Evolutionary conservation across 2,888 invertebrate genomes (phyloP).

Genomic region (Busseola fusca): DNA sequence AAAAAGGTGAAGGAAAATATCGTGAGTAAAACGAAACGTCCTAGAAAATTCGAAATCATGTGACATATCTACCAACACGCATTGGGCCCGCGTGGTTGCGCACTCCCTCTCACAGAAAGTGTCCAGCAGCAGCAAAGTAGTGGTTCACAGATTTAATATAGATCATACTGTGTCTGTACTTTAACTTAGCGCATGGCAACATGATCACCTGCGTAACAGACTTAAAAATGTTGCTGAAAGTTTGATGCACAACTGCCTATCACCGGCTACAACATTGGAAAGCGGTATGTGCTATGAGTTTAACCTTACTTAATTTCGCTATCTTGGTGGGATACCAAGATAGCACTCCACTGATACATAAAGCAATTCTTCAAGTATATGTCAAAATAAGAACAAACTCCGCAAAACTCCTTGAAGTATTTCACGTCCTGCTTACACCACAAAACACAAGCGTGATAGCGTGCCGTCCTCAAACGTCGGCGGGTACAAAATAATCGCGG

Average conservation of each 20-base stretch:
- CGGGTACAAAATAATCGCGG: conserved; percentile 60
- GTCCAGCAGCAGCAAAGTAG: too few species aligned
- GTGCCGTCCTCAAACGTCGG: conserved; percentile 47
- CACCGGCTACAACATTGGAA: not conserved
- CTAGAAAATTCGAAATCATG: not conserved
- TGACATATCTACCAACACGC: not conserved
- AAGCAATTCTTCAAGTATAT: not conserved
- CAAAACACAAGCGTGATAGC: conserved; percentile 27
- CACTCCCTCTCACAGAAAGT: not conserved
- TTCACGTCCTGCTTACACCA: conserved; percentile 23
- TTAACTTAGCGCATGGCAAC: not conserved
- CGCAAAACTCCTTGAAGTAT: not conserved
- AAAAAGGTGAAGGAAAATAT: not conserved
- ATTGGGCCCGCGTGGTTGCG: not conserved
- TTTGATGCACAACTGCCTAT: not conserved
- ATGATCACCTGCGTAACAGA: not conserved
- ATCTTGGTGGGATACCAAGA: too few species aligned
- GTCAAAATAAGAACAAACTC: not conserved
- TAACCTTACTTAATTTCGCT: not conserved
- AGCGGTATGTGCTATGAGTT: not conserved
- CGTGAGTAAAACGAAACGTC: not conserved
- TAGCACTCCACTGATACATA: not conserved
- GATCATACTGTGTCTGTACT: not conserved
- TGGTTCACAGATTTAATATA: not conserved
- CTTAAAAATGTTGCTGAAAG: not conserved